These are phyloP conservation scores for Entomobrya multifasciata DNA, from an alignment of 2,888 invertebrate species.

Conservation along the genomic window DNA sequence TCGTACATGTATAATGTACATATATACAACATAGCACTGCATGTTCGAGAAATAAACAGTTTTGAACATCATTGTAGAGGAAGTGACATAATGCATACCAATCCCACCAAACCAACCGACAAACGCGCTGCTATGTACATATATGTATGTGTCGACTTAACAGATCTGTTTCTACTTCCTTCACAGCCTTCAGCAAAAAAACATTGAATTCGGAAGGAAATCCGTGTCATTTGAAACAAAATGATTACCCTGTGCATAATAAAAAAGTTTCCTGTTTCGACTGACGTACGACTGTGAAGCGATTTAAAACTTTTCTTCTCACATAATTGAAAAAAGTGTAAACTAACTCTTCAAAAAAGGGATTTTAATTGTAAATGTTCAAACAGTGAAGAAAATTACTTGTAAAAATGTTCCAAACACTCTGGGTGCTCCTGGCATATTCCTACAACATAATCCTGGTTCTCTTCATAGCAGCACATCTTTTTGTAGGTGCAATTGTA, in stretches of 20 bases:
- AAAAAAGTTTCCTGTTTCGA: too few species aligned
- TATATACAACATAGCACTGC: too few species aligned
- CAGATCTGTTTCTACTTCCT: neutral
- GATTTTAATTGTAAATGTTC: too few species aligned
- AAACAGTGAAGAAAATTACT: too few species aligned
- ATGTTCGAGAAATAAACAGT: constrained; percentile 25
- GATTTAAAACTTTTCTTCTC: too few species aligned
- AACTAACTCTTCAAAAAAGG: too few species aligned
- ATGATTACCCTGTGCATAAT: neutral
- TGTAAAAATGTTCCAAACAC: constrained; percentile 53
- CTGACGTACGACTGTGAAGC: too few species aligned
- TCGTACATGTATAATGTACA: too few species aligned
- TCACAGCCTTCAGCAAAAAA: neutral
- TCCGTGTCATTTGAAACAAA: constrained; percentile 26
- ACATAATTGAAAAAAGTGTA: too few species aligned
- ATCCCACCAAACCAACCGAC: too few species aligned
- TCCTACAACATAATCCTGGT: constrained; percentile 77
- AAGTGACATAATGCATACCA: neutral
- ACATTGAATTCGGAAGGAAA: neutral
- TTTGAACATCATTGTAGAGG: neutral
- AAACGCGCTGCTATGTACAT: too few species aligned
- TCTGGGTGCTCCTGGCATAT: constrained; percentile 77
- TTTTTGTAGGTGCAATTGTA: constrained; percentile 79
- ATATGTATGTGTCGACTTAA: too few species aligned
- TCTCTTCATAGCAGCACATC: constrained; percentile 78